Conservation (phyloP, 2,888 invertebrate genomes). For the Drosophila melanocephala region DNA sequence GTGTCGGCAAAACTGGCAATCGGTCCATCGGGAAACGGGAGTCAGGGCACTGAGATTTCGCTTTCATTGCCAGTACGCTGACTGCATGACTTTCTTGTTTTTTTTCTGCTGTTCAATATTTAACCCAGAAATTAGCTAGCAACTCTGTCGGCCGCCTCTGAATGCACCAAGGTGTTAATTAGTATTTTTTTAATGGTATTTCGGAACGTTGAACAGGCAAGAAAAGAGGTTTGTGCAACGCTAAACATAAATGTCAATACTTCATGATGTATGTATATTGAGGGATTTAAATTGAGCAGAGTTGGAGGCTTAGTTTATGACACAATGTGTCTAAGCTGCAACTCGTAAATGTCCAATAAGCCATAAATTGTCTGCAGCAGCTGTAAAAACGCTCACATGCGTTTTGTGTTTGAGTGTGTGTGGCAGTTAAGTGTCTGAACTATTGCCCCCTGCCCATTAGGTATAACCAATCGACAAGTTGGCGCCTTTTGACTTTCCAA, state of each 20-base stretch:
- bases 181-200: constrained; percentile 46
- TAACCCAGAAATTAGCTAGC: constrained; percentile 78
- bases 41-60: constrained; percentile 65
- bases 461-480: constrained; percentile 21
- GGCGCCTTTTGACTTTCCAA: constrained; percentile 74
- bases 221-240: constrained; percentile 19
- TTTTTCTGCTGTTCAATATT: constrained; percentile 58
- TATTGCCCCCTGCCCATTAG: constrained; percentile 30
- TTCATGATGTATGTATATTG: constrained; percentile 50
- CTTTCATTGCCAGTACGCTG: constrained; percentile 69
- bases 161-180: constrained; percentile 75
- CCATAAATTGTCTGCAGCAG: constrained; percentile 48
- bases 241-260: constrained; percentile 76
- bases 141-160: constrained; percentile 40
- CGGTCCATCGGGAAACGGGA: constrained; percentile 32
- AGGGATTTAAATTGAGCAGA: constrained; percentile 33
- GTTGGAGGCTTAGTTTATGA: constrained; percentile 40
- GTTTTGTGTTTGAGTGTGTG: constrained; percentile 1
- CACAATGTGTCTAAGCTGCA: constrained; percentile 55
- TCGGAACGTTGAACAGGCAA: constrained; percentile 7
- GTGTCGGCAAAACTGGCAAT: constrained; percentile 32
- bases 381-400: constrained; percentile 12
- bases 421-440: constrained; percentile 28
- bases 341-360: constrained; percentile 59
- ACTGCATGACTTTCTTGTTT: constrained; percentile 63